A percentile compares a stretch with the other conserved stretches of the same genome.
Evolutionary conservation across 2,888 invertebrate species (phyloP).

Genomic region (Microchrysa polita): DNA sequence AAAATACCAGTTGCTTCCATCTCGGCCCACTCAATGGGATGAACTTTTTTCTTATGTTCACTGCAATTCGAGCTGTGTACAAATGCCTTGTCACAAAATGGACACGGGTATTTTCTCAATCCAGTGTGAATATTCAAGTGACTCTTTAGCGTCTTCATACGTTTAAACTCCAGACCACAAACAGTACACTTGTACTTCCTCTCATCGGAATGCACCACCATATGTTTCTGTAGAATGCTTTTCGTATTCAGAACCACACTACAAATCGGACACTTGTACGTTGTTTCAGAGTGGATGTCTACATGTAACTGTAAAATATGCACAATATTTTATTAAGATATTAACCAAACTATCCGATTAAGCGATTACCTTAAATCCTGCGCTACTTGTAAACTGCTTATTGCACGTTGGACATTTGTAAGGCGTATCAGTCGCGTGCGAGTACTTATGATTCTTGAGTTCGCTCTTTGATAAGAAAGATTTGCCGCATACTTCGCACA

Average conservation of each 20-base stretch:
- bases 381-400: conserved; percentile 49
- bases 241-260: conserved; percentile 58
- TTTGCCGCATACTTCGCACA: conserved; percentile 59
- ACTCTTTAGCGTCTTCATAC: conserved; percentile 47
- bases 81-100: conserved; percentile 35
- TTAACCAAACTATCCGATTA: background rate
- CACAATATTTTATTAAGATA: background rate
- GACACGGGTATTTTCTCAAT: conserved; percentile 23
- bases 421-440: conserved; percentile 58
- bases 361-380: conserved; percentile 46
- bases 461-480: conserved; percentile 60
- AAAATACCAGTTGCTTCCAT: conserved; percentile 61
- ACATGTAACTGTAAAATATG: conserved; percentile 54
- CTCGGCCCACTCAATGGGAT: conserved; percentile 56
- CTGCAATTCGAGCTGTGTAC: conserved; percentile 28
- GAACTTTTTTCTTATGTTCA: conserved; percentile 35
- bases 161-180: conserved; percentile 50
- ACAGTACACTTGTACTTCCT: conserved; percentile 50
- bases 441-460: conserved; percentile 60
- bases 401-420: conserved; percentile 57
- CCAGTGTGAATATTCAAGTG: conserved; percentile 4
- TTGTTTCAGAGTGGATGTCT: conserved; percentile 58
- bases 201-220: conserved; percentile 51
- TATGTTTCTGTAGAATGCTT: conserved; percentile 58
- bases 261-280: conserved; percentile 58